Conservation (phyloP, 2,797 vertebrate species). For the Alca torda region DNA sequence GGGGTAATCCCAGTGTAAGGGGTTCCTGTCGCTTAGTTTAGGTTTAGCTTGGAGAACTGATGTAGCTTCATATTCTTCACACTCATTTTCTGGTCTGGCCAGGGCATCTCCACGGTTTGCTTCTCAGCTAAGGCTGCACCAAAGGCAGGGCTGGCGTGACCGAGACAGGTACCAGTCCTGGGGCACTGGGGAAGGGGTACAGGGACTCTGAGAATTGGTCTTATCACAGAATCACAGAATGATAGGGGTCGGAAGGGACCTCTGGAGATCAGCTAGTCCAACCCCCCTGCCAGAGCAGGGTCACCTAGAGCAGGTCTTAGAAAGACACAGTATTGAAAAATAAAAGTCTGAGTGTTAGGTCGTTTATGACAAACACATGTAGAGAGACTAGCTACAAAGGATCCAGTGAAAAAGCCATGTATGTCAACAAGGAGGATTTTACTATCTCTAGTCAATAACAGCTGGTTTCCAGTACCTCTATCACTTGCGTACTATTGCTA, state of each 20-base stretch:
- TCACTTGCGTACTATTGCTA: neutral
- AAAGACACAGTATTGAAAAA: neutral
- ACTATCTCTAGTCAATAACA: neutral
- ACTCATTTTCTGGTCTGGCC: neutral
- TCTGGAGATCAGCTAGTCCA: too few species aligned
- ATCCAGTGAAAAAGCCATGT: neutral
- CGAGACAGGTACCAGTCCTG: neutral
- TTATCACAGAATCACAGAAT: too few species aligned
- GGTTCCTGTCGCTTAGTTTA: fast-evolving
- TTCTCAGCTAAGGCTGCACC: neutral
- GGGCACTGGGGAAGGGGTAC: neutral
- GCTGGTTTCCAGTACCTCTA: neutral
- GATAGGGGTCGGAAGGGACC: too few species aligned
- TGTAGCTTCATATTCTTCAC: neutral
- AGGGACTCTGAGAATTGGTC: neutral
- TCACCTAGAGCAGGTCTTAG: neutral
- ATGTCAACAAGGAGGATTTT: neutral
- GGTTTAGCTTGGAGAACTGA: neutral
- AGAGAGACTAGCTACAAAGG: neutral
- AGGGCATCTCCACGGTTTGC: neutral
- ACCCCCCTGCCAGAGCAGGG: too few species aligned
- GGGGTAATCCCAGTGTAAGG: neutral
- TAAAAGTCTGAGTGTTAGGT: neutral
- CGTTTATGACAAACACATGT: neutral
- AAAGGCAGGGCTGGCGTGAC: neutral